Evolutionary conservation across 2,888 invertebrate species (phyloP).

Genomic region (Hipparchia sbordonii): DNA sequence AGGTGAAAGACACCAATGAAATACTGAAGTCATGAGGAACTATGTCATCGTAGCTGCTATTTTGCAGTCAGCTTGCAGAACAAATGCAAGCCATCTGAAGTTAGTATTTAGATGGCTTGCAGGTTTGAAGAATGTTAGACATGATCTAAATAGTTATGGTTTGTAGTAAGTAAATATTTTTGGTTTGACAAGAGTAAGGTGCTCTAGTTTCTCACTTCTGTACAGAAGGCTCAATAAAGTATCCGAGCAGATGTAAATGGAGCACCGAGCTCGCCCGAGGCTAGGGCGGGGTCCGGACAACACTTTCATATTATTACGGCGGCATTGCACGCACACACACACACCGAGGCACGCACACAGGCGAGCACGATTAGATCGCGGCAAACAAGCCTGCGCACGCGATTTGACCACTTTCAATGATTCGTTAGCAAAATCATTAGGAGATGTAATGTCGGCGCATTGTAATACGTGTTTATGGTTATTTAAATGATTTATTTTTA

Average conservation of each 20-base stretch:
- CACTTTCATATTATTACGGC: conserved; percentile 81
- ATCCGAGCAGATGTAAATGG: conserved; percentile 81
- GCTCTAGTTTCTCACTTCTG: conserved; percentile 39
- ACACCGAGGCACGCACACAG: conserved; percentile 47
- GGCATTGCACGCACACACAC: conserved; percentile 60
- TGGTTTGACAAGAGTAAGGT: conserved; percentile 31
- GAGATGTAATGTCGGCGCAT: conserved; percentile 81
- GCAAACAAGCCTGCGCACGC: conserved; percentile 67
- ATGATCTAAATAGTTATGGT: not conserved
- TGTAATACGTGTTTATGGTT: conserved; percentile 82
- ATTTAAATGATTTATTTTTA: conserved; percentile 84
- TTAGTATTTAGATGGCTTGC: too few relatives aligned
- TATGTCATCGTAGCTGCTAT: too few relatives aligned
- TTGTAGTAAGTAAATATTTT: conserved; percentile 7
- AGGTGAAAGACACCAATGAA: too few relatives aligned
- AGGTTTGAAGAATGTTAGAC: too few relatives aligned
- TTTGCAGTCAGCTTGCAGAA: too few relatives aligned
- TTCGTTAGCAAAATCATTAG: conserved; percentile 83
- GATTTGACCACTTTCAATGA: conserved; percentile 81
- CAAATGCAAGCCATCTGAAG: too few relatives aligned
- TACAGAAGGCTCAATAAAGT: conserved; percentile 78
- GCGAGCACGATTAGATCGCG: conserved; percentile 51
- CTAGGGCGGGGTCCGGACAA: conserved; percentile 81
- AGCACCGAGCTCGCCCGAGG: conserved; percentile 74
- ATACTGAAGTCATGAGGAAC: too few relatives aligned